Conservation (phyloP, 2,888 invertebrate genomes). For the Eristalinus aeneus region DNA sequence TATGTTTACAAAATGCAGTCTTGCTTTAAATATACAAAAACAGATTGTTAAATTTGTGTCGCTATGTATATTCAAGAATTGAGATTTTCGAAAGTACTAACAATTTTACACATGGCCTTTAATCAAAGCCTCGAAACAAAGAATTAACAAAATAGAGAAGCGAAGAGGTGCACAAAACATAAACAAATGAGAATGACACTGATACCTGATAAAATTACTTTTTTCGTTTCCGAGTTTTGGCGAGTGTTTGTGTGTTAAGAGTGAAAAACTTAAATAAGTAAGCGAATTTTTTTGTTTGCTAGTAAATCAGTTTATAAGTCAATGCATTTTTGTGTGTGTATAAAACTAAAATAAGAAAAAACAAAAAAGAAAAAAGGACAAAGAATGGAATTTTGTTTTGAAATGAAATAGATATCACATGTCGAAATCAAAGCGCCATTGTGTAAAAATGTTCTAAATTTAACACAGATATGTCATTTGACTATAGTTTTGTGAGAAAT, state of each 20-base stretch:
- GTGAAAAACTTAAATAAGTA: background rate
- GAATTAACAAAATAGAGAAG: conserved; percentile 10
- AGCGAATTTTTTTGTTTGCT: background rate
- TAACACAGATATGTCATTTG: background rate
- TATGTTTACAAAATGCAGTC: conserved; percentile 55
- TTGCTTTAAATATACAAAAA: conserved; percentile 56
- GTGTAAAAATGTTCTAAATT: conserved; percentile 45
- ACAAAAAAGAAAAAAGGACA: background rate
- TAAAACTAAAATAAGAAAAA: background rate
- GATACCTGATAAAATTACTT: background rate
- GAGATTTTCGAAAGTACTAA: conserved; percentile 18
- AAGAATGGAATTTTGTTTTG: background rate
- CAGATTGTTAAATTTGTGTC: conserved; percentile 33
- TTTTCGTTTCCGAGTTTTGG: background rate
- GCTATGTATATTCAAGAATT: conserved; percentile 28
- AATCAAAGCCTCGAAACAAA: conserved; percentile 20
- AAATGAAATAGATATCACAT: background rate
- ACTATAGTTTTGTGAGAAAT: conserved; percentile 21
- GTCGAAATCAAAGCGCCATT: conserved; percentile 34
- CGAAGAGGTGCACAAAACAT: conserved; percentile 29
- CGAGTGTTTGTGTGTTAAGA: background rate
- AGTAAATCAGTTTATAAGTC: background rate
- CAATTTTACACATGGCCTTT: conserved; percentile 59
- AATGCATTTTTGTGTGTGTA: background rate
- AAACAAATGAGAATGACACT: background rate